Percentiles rank a stretch among this genome's conserved stretches.
phyloP scores from a whole-genome alignment of 2,797 vertebrate species.

The Mareca penelope region DNA sequence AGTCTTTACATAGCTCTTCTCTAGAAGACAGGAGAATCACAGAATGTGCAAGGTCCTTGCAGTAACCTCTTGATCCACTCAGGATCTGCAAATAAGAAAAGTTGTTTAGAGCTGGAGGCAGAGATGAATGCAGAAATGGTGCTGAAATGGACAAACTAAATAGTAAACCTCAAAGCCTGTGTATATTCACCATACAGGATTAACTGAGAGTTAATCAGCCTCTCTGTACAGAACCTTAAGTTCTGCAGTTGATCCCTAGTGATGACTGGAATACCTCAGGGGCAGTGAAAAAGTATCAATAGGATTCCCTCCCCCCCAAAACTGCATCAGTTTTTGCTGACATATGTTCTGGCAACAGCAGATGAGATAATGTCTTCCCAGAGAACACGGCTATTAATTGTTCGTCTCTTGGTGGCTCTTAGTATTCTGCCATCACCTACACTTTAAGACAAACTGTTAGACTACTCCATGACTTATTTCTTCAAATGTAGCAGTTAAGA shows the following conservation, averaged over 20 bases:
- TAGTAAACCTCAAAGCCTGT: background rate
- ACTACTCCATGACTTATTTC: background rate
- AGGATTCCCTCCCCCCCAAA: background rate
- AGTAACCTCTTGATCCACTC: conserved; percentile 95
- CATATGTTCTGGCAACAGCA: background rate
- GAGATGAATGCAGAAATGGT: background rate
- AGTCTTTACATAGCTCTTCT: background rate
- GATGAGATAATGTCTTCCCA: background rate
- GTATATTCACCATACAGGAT: background rate
- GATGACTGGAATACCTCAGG: background rate
- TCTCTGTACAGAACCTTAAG: background rate
- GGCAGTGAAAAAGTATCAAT: background rate
- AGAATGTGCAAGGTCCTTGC: conserved; percentile 90
- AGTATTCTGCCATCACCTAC: background rate
- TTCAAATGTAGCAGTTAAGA: background rate
- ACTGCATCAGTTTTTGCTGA: background rate
- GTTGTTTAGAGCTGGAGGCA: background rate
- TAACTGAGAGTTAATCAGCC: background rate
- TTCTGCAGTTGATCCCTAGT: background rate
- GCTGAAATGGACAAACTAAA: background rate
- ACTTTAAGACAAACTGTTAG: background rate
- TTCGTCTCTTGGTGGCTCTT: background rate
- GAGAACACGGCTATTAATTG: background rate
- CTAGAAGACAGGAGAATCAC: conserved; percentile 90
- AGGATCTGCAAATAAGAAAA: conserved; percentile 83